Conservation (phyloP, 2,113 vertebrate species). For the Brachypodius melanocephalos region DNA sequence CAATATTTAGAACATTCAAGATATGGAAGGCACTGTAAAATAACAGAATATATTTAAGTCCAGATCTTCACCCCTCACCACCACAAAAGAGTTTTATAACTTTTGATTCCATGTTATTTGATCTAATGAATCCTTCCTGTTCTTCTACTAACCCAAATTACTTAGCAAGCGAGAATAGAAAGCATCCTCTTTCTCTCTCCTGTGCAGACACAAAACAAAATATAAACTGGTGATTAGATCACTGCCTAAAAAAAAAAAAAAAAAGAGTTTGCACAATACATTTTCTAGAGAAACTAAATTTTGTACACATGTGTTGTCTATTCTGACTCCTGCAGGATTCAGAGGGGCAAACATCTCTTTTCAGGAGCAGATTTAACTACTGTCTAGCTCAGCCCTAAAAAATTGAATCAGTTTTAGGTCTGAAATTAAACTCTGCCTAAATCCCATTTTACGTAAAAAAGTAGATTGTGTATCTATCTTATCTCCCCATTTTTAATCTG, state of each 20-base stretch:
- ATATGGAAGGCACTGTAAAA: neutral
- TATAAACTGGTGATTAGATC: neutral
- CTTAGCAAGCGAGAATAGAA: neutral
- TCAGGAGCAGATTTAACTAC: neutral
- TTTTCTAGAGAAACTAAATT: neutral
- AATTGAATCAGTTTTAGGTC: neutral
- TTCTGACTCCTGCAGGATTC: neutral
- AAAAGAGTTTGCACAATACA: neutral
- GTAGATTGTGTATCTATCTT: neutral
- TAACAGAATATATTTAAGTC: neutral
- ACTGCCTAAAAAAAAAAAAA: neutral
- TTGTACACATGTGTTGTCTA: neutral
- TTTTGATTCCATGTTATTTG: neutral
- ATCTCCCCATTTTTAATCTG: neutral
- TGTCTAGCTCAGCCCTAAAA: neutral
- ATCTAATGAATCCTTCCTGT: neutral
- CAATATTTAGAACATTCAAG: neutral
- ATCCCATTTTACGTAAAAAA: neutral
- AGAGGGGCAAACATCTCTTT: neutral
- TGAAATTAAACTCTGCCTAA: neutral
- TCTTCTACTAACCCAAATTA: neutral
- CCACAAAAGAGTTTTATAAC: neutral
- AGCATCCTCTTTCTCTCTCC: fast-evolving
- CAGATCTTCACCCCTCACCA: neutral
- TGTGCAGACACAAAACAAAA: neutral